A percentile compares a stretch with the other conserved stretches of the same genome.
These are phyloP conservation scores for Palythoa grandiflora DNA, from an alignment of 92 coral and sea anemone genomes.

Conservation along the genomic window DNA sequence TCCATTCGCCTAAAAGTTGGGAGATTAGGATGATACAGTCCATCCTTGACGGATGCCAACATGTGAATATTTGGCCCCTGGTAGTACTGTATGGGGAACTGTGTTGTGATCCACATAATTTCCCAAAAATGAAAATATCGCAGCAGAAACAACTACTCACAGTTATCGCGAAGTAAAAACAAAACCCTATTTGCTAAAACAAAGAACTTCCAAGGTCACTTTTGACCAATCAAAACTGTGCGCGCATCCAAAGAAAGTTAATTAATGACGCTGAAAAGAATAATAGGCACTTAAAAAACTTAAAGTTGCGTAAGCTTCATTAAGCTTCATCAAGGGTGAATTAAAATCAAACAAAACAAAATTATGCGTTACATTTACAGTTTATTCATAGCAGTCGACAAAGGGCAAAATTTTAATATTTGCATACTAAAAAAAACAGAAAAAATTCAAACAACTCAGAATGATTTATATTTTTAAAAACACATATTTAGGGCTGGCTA, in stretches of 20 bases:
- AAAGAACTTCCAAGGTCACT: slow-evolving; percentile 47
- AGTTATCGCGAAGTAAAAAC: background rate
- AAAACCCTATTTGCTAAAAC: background rate
- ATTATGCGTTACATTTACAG: background rate
- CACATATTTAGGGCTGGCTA: too few species aligned
- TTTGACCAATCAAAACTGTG: slow-evolving; percentile 69
- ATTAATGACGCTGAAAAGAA: slow-evolving; percentile 21
- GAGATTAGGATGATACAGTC: slow-evolving; percentile 91
- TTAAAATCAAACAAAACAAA: background rate
- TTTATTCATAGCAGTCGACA: too few species aligned
- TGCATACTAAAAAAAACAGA: too few species aligned
- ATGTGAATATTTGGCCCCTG: slow-evolving; percentile 63
- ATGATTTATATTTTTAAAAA: too few species aligned
- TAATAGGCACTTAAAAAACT: background rate
- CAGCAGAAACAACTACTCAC: background rate
- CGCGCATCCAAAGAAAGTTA: slow-evolving; percentile 36
- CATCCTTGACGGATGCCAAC: slow-evolving; percentile 98
- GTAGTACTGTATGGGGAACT: slow-evolving; percentile 57
- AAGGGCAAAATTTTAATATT: too few species aligned
- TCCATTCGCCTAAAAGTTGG: slow-evolving; percentile 97
- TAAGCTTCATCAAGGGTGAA: background rate
- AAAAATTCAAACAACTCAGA: too few species aligned
- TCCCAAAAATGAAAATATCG: background rate
- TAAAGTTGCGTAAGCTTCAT: slow-evolving; percentile 3
- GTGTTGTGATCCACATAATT: slow-evolving; percentile 71